Evolutionary conservation across 30 jellyfish, hydroid and myxozoan genomes (phyloP).

Genomic region (Aurelia coerulea): DNA sequence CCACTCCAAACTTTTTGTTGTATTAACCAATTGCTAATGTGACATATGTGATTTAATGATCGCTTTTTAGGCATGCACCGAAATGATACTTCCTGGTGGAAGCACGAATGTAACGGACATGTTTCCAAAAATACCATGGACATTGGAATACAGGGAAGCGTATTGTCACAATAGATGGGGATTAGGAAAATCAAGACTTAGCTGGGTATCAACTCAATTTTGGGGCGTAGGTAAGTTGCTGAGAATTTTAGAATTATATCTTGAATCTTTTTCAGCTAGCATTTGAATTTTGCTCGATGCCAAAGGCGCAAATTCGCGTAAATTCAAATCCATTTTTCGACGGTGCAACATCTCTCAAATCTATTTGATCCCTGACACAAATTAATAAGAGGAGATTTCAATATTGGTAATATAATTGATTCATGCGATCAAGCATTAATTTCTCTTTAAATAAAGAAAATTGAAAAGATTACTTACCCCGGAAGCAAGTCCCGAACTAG

Average conservation of each 20-base stretch:
- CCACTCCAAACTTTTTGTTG: too few species aligned
- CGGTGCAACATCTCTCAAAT: too few species aligned
- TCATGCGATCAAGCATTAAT: too few species aligned
- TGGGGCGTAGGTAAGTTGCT: slow-evolving; percentile 72
- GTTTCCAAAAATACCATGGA: slow-evolving; percentile 88
- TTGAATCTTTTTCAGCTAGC: not conserved
- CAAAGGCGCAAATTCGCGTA: not conserved
- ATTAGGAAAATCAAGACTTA: slow-evolving; percentile 79
- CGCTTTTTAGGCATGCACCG: slow-evolving; percentile 91
- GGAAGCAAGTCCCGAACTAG: too few species aligned
- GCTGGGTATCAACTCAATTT: slow-evolving; percentile 85
- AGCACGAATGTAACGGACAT: slow-evolving; percentile 91
- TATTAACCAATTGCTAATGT: too few species aligned
- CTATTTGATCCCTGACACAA: too few species aligned
- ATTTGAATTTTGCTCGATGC: not conserved
- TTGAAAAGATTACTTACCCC: too few species aligned
- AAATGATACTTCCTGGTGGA: slow-evolving; percentile 98
- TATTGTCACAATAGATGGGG: slow-evolving; percentile 75
- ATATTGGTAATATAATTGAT: too few species aligned
- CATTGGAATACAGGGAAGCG: slow-evolving; percentile 78
- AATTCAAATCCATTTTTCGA: too few species aligned
- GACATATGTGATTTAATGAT: not conserved
- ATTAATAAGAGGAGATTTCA: too few species aligned
- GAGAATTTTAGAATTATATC: not conserved
- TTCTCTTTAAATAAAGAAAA: too few species aligned